Conservation (phyloP, 53 echinoderm and acorn worm genomes). For the Pentamera pediparva region DNA sequence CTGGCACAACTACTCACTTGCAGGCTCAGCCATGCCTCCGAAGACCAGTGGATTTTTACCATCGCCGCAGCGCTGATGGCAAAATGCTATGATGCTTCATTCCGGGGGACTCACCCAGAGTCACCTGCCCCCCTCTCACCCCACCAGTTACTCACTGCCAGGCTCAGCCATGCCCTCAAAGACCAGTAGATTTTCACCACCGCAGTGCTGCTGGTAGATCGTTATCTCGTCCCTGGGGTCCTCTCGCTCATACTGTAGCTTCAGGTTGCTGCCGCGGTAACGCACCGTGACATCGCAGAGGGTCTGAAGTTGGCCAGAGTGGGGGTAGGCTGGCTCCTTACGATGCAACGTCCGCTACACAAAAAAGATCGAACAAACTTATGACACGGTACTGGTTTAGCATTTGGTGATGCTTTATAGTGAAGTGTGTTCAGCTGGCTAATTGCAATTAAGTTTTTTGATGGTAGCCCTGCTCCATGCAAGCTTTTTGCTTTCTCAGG, state of each 20-base stretch:
- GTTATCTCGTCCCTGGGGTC: conserved; percentile 86
- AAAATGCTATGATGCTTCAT: too few relatives aligned
- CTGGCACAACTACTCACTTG: too few relatives aligned
- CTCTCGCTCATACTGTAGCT: conserved; percentile 81
- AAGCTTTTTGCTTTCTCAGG: too few relatives aligned
- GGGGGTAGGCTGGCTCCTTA: conserved; percentile 88
- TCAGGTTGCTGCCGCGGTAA: conserved; percentile 83
- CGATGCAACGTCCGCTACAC: conserved; percentile 72
- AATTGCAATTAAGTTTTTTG: neutral
- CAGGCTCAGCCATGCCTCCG: too few relatives aligned
- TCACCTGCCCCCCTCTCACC: too few relatives aligned
- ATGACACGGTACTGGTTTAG: neutral
- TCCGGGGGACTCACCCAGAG: too few relatives aligned
- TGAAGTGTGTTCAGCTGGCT: neutral
- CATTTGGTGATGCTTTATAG: neutral
- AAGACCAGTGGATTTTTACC: too few relatives aligned
- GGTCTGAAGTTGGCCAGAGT: conserved; percentile 82
- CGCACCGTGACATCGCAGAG: conserved; percentile 90
- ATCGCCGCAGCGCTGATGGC: too few relatives aligned
- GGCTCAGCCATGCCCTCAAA: conserved; percentile 87
- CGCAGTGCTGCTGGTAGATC: conserved; percentile 95
- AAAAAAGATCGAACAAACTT: neutral
- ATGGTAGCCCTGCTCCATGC: too few relatives aligned
- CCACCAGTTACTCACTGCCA: conserved; percentile 89
- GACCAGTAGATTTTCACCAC: conserved; percentile 92